Evolutionary conservation across 1,140 invertebrate genomes (phyloP).

Genomic region (Ladona fulva): DNA sequence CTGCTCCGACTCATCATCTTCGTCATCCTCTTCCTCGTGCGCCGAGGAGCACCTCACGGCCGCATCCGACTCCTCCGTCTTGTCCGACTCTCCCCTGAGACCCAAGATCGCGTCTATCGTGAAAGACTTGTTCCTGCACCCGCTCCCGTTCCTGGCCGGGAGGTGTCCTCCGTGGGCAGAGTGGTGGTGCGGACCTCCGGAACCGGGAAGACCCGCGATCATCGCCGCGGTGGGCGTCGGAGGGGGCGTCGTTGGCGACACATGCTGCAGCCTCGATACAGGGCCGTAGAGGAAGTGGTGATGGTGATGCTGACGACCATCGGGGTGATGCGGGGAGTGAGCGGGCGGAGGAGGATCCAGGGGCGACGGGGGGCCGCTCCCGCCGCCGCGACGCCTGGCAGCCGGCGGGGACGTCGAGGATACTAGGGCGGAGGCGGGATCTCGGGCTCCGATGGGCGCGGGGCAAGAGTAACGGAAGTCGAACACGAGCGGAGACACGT

Average conservation of each 20-base stretch:
- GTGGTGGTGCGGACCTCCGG: background rate
- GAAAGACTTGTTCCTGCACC: background rate
- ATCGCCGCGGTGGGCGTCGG: background rate
- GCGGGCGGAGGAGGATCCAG: background rate
- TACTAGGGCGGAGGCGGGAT: background rate
- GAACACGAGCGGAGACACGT: background rate
- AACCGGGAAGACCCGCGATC: background rate
- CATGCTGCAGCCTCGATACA: background rate
- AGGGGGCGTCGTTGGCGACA: background rate
- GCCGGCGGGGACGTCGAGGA: background rate
- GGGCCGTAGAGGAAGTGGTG: slow-evolving; percentile 1
- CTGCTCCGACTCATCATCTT: background rate
- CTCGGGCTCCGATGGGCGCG: background rate
- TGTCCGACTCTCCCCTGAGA: background rate
- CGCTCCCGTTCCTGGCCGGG: background rate
- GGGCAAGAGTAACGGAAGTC: background rate
- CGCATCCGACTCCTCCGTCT: background rate
- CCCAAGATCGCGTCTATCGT: background rate
- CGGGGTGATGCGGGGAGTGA: background rate
- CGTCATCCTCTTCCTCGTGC: background rate
- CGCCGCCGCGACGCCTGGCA: background rate
- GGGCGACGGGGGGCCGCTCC: background rate
- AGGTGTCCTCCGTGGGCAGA: background rate
- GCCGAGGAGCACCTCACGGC: background rate
- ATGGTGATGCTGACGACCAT: background rate